phyloP scores from a whole-genome alignment of 2,888 invertebrate genomes.

The Dryobotodes eremita region DNA sequence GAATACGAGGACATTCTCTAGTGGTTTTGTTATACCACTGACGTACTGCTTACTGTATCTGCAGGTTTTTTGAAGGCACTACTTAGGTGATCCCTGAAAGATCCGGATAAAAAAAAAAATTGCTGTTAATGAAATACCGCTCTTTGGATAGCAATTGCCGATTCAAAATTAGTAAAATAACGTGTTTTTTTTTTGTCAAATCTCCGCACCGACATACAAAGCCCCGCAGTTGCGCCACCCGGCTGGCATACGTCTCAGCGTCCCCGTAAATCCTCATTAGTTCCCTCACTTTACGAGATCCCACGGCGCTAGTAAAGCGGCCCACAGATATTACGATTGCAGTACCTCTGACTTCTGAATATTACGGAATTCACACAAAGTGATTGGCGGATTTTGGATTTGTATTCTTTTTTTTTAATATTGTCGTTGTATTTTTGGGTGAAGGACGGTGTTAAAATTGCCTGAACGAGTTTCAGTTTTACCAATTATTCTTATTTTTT shows the following conservation, averaged over 20 bases:
- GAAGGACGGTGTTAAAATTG: not conserved
- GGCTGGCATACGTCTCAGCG: slow-evolving; percentile 75
- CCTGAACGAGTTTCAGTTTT: not conserved
- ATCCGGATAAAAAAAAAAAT: no score
- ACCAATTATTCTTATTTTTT: no score
- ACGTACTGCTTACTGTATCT: not conserved
- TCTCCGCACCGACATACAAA: not conserved
- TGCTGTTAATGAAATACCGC: not conserved
- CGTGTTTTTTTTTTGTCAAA: not conserved
- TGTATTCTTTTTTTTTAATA: slow-evolving; percentile 6
- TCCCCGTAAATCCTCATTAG: slow-evolving; percentile 89
- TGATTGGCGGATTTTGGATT: slow-evolving; percentile 59
- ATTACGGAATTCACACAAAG: slow-evolving; percentile 58
- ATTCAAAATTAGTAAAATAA: not conserved
- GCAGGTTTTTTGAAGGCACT: not conserved
- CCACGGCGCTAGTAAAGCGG: slow-evolving; percentile 88
- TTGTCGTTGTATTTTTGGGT: not conserved
- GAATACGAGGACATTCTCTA: not conserved
- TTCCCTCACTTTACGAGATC: slow-evolving; percentile 83
- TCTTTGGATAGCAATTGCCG: not conserved
- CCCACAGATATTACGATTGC: slow-evolving; percentile 81
- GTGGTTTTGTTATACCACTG: not conserved
- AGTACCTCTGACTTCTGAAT: slow-evolving; percentile 85
- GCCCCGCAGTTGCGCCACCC: slow-evolving; percentile 65
- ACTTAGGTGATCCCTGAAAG: not conserved